These are phyloP conservation scores for Sitobion miscanthi DNA, from an alignment of 1,140 invertebrate genomes.

Conservation along the genomic window DNA sequence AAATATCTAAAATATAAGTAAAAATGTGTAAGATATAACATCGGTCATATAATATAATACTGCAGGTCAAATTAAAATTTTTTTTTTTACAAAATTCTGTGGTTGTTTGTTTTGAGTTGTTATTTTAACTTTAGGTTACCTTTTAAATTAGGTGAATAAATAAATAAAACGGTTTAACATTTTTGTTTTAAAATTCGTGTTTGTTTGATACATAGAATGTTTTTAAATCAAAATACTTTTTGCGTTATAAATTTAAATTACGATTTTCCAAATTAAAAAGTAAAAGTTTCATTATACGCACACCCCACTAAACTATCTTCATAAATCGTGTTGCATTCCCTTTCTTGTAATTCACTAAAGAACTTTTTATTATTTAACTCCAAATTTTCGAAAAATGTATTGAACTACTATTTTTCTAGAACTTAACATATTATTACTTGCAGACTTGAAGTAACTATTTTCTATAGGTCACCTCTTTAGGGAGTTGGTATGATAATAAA, in stretches of 20 bases:
- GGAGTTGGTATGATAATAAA: not conserved
- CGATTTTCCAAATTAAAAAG: not conserved
- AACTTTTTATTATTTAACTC: not conserved
- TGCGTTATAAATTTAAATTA: not conserved
- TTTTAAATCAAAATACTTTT: not conserved
- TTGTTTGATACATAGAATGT: not conserved
- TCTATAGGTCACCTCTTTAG: not conserved
- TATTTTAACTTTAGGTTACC: not conserved
- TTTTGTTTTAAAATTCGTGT: not conserved
- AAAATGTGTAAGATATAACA: not conserved
- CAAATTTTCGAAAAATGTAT: not conserved
- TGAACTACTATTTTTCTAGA: not conserved
- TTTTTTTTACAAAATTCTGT: not conserved
- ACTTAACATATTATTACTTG: not conserved
- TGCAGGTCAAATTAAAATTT: not conserved
- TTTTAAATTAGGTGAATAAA: conserved; percentile 1
- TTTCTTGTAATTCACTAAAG: not conserved
- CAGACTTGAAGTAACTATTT: not conserved
- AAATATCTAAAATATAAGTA: not conserved
- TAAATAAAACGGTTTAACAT: not conserved
- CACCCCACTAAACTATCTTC: not conserved
- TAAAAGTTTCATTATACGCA: not conserved
- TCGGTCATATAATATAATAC: not conserved
- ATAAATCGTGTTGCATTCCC: not conserved
- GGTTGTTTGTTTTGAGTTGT: not conserved